These are phyloP conservation scores for Cyprinodon diabolis DNA, from an alignment of 2,797 vertebrate species.

Conservation along the genomic window DNA sequence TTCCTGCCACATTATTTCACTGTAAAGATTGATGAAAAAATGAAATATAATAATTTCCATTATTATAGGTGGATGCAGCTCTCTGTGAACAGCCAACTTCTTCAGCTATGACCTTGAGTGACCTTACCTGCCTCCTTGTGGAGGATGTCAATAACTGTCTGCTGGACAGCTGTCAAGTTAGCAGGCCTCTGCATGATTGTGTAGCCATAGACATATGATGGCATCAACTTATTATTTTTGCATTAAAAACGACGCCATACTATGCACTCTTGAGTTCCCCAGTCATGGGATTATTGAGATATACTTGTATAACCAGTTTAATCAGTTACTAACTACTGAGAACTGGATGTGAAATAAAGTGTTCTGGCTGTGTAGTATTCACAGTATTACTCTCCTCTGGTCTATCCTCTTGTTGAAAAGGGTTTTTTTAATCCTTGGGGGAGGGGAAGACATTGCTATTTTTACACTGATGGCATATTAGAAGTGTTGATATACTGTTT, in stretches of 20 bases:
- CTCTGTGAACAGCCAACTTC: neutral
- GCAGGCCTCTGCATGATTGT: neutral
- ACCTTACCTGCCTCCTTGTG: neutral
- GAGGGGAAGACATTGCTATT: too few species aligned
- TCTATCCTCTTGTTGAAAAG: too few species aligned
- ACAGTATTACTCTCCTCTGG: too few species aligned
- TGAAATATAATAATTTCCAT: neutral
- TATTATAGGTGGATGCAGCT: neutral
- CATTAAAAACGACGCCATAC: too few species aligned
- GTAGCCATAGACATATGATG: neutral
- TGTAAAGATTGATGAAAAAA: neutral
- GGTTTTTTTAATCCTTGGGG: too few species aligned
- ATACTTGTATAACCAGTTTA: neutral
- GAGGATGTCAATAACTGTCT: neutral
- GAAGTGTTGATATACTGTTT: too few species aligned
- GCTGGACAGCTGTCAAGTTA: neutral
- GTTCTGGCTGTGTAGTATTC: too few species aligned
- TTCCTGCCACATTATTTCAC: neutral
- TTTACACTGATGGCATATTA: too few species aligned
- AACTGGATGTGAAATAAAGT: too few species aligned
- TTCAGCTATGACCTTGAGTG: neutral
- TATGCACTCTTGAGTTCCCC: too few species aligned
- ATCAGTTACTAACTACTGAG: too few species aligned
- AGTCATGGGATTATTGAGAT: neutral
- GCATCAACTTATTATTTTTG: too few species aligned